phyloP scores from a whole-genome alignment of 1,140 invertebrate genomes.

The Alviniconcha marisindica region DNA sequence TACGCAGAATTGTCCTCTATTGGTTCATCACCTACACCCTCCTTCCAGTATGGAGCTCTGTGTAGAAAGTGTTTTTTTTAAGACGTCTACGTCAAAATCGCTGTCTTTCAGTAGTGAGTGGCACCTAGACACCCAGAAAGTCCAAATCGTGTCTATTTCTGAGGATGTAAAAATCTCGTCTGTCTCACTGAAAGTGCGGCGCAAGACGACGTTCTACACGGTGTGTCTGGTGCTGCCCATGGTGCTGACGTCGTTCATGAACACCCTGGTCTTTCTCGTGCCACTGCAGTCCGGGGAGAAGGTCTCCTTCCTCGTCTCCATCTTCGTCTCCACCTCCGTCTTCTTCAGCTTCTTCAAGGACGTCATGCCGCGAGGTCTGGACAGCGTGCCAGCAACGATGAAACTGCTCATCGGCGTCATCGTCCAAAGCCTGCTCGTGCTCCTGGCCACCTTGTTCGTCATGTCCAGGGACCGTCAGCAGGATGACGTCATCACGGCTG shows the following conservation, averaged over 20 bases:
- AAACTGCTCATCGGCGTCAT: conserved; percentile 25
- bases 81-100: too few species aligned
- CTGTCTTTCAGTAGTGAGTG: neutral
- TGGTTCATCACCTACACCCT: too few species aligned
- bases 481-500: too few species aligned
- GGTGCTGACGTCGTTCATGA: conserved; percentile 50
- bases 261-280: conserved; percentile 75
- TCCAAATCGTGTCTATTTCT: too few species aligned
- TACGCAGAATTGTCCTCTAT: conserved; percentile 83
- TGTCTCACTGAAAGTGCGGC: conserved; percentile 20
- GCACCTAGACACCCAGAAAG: too few species aligned
- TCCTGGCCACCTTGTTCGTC: conserved; percentile 31
- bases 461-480: conserved; percentile 7
- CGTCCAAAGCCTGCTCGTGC: conserved; percentile 19
- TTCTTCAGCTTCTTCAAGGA: conserved; percentile 56
- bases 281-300: conserved; percentile 80
- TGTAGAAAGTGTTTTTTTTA: too few species aligned
- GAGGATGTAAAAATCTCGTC: too few species aligned
- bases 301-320: conserved; percentile 85
- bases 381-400: conserved; percentile 79
- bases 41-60: too few species aligned
- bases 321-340: conserved; percentile 77
- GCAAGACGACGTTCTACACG: conserved; percentile 46
- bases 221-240: conserved; percentile 53
- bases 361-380: conserved; percentile 18